Base-by-base conservation (phyloP, 2,113 vertebrate genomes). In the Entomyzon cyanotis region DNA sequence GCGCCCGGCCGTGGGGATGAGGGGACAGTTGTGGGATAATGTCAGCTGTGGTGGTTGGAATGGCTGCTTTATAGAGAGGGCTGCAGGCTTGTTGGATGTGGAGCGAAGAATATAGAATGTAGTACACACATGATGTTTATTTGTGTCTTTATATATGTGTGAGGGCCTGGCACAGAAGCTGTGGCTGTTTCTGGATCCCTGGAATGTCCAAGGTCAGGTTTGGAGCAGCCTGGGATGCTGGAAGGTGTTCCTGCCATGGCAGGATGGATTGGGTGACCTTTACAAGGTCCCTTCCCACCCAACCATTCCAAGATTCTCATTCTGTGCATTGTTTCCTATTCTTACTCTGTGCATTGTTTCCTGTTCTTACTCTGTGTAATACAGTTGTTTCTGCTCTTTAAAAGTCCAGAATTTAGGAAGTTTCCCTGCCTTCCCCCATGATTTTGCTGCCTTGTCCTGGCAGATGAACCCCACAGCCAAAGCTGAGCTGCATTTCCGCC, bases 71-170 rank as follows among this genome's bases (percentile, higher is more conserved):
- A 5, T 37, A 1, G 5, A 1, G 8, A 17, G 62, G 76, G 8
- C n/a, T 42, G 2, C 19, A 5, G 39, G 14, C 6, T 49, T 76
- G 12, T 15, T 39, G 17, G 25, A 28, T 21, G 3, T 0, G 6
- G 11, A 0, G 2, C 6, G 7, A 20, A 13, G 31, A 22, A 19
- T 19, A 3, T 12, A 0, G 4, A 10, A 12, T 8, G 12, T 12
- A 20, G 35, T 46, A 15, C 10, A n/a, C 12, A n/a, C 14, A 11
- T n/a, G 16, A 33, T 35, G 18, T 22, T 5, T n/a, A 9, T 22
- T 39, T 21, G 0, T 39, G 2, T 23, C n/a, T 70, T 37, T 39
- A 1, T 12, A 3, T 31, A 0, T 5, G 3, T 5, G 4, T 15
- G 31, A 58, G 35, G 31, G 13, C 31, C 49, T 71, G 58, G 76